A percentile compares a stretch with the other conserved stretches of the same genome.
Evolutionary conservation across 2,797 vertebrate species (phyloP).

Genomic region (Melanotaenia nigrans): DNA sequence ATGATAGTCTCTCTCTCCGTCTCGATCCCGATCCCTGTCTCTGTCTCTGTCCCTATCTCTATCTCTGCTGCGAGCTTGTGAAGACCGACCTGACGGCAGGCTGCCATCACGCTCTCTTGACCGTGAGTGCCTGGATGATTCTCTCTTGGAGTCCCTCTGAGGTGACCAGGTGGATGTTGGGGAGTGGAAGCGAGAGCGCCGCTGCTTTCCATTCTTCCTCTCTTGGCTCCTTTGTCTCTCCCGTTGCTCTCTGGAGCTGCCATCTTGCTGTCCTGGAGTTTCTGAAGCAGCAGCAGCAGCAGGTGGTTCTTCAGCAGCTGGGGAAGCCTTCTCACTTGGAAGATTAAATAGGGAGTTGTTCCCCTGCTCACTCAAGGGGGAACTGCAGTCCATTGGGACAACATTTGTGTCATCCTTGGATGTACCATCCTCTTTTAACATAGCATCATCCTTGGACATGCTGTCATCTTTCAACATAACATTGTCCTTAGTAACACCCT

Average conservation of each 20-base stretch:
- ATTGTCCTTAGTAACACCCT: not conserved
- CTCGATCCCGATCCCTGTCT: slow-evolving; percentile 77
- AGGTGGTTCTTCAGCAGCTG: slow-evolving; percentile 31
- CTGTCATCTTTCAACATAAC: not conserved
- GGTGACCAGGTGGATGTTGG: slow-evolving; percentile 94
- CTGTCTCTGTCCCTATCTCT: slow-evolving; percentile 72
- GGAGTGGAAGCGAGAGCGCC: slow-evolving; percentile 95
- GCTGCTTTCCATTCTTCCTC: slow-evolving; percentile 84
- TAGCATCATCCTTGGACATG: not conserved
- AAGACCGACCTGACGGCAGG: slow-evolving; percentile 78
- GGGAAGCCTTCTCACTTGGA: slow-evolving; percentile 12
- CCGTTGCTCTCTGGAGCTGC: slow-evolving; percentile 59
- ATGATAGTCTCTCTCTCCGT: slow-evolving; percentile 77
- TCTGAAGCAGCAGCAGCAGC: slow-evolving; percentile 34
- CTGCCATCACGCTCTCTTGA: slow-evolving; percentile 74
- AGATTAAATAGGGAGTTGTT: slow-evolving; percentile 22
- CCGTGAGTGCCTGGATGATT: slow-evolving; percentile 82
- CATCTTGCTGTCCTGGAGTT: slow-evolving; percentile 53
- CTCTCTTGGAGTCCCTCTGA: slow-evolving; percentile 79
- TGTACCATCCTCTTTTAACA: not conserved
- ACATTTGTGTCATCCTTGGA: slow-evolving; percentile 87
- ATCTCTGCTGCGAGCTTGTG: slow-evolving; percentile 86
- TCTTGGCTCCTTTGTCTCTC: slow-evolving; percentile 74
- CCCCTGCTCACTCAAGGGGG: slow-evolving; percentile 84
- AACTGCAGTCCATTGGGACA: slow-evolving; percentile 93